Evolutionary conservation across 1,140 invertebrate genomes (phyloP), one percentile per base, ranked within the genome.

Genomic region (Agraylea sexmaculata): DNA sequence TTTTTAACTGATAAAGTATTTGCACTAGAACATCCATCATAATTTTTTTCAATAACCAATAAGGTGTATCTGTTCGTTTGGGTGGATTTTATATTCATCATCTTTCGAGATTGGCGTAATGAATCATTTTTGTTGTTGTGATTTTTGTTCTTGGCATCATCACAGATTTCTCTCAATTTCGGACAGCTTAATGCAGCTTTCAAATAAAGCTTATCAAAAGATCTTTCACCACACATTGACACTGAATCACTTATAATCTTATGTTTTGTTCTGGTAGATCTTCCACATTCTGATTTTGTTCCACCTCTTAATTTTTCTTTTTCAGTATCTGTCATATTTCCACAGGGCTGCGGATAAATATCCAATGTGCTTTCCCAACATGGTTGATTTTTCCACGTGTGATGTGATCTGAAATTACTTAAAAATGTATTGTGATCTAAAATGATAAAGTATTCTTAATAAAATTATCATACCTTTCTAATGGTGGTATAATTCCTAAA

Each of bases 341-440:
- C 77, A 51, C 67, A 70, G 0, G 82, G 80, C 20, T 72, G 72
- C 0, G 80, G 80, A 53, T 84, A 84, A 22, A 83, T 72, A 55
- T 84, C 82, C 0, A 78, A 78, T 37, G 76, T 80, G 42, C 79
- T 78, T 56, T 84, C 80, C 81, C 82, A 84, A 49, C 80, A 83
- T 3, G 75, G 76, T 0, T 70, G 68, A 34, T 69, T 68, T 46
- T 68, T 71, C 34, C 62, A 62, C 3, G 56, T 15, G 7, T 58
- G 57, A 22, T 50, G 46, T 45, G 60, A 46, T 43, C 63, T 68
- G 52, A 15, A 36, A 39, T 6, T 32, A 28, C 22, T 22, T 31
- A 8, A 2, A 29, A 37, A 44, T 32, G 11, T 15, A 38, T 5
- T 5, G 36, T 2, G 11, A 22, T 27, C 7, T 27, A 27, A 27